phyloP scores from a whole-genome alignment of 1,140 invertebrate genomes.

The Papilio glaucus region DNA sequence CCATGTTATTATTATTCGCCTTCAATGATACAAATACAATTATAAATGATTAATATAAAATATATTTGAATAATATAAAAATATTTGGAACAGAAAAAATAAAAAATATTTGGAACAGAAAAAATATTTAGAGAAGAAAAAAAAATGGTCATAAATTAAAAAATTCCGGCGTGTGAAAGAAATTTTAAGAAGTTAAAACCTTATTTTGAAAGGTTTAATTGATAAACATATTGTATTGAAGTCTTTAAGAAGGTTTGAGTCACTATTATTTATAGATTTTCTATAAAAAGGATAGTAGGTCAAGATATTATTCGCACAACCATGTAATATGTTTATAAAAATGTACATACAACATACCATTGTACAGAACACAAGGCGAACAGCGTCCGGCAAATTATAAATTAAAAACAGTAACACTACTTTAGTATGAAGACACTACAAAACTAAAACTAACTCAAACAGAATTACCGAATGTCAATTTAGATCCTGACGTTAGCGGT shows the following conservation, averaged over 20 bases:
- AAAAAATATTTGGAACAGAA: not conserved
- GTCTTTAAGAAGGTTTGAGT: slow-evolving; percentile 4
- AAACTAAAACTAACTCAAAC: slow-evolving; percentile 18
- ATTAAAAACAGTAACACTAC: slow-evolving; percentile 26
- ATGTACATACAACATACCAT: slow-evolving; percentile 30
- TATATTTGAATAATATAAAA: not conserved
- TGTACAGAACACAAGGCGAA: not conserved
- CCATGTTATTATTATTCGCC: slow-evolving; percentile 69
- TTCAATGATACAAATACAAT: slow-evolving; percentile 47
- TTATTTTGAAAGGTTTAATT: not conserved
- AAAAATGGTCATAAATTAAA: not conserved
- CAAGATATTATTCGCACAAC: slow-evolving; percentile 1
- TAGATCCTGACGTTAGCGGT: slow-evolving; percentile 35
- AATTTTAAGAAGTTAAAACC: not conserved
- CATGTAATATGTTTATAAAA: not conserved
- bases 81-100: not conserved
- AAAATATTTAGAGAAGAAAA: not conserved
- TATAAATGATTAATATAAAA: too few species aligned
- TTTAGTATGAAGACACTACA: slow-evolving; percentile 14
- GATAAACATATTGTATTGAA: not conserved
- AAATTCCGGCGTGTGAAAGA: slow-evolving; percentile 34
- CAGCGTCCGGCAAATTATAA: slow-evolving; percentile 17
- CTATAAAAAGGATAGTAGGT: slow-evolving; percentile 8
- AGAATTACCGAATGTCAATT: slow-evolving; percentile 29
- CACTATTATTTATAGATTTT: slow-evolving; percentile 52